Evolutionary conservation across 2,888 invertebrate species (phyloP).

Genomic region (Leuctra nigra): DNA sequence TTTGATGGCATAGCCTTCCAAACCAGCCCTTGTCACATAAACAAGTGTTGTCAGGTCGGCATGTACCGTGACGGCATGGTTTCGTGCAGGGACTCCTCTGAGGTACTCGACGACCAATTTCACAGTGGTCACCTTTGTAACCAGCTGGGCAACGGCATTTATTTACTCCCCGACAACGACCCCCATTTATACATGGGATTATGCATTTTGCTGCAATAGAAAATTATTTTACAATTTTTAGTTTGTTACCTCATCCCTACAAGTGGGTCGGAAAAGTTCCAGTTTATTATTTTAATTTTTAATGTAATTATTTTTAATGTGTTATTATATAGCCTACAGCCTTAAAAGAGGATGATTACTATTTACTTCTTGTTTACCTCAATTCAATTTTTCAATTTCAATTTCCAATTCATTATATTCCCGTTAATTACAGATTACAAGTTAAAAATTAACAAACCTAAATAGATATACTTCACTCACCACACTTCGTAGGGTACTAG

Average conservation of each 20-base stretch:
- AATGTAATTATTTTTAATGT: no score
- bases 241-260: no score
- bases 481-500: no score
- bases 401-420: no score
- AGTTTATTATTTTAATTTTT: no score
- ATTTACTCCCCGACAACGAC: slow-evolving; percentile 83
- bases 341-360: no score
- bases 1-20: slow-evolving; percentile 73
- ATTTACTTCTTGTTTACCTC: no score
- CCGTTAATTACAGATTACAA: no score
- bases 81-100: slow-evolving; percentile 63
- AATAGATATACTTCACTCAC: no score
- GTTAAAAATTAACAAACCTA: no score
- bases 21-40: slow-evolving; percentile 78
- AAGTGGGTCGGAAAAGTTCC: not conserved
- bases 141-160: slow-evolving; percentile 82
- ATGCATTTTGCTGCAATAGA: slow-evolving; percentile 67
- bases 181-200: slow-evolving; percentile 86
- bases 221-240: not conserved
- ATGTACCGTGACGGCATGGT: slow-evolving; percentile 71
- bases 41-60: slow-evolving; percentile 60
- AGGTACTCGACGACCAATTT: slow-evolving; percentile 65
- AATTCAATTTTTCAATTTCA: no score
- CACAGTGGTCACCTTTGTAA: slow-evolving; percentile 83
- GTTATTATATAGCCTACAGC: no score